Conservation (phyloP, 2,113 vertebrate species). For the Silurus glanis region DNA sequence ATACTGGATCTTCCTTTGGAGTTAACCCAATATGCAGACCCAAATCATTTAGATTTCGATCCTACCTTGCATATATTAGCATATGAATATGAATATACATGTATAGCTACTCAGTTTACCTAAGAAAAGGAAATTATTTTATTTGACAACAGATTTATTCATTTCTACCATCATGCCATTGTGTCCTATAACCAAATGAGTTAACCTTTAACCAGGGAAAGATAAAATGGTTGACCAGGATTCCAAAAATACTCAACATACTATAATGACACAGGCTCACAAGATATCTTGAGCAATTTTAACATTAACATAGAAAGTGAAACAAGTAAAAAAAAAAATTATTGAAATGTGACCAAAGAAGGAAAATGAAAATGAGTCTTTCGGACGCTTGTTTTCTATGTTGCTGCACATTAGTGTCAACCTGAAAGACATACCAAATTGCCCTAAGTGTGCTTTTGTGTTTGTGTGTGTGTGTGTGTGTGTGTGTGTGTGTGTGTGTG, state of each 20-base stretch:
- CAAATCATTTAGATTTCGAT: background rate
- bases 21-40: background rate
- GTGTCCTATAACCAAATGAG: background rate
- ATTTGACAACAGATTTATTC: background rate
- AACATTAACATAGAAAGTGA: background rate
- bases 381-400: background rate
- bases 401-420: background rate
- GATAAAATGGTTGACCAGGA: background rate
- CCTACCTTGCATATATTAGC: background rate
- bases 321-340: background rate
- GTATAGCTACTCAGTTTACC: background rate
- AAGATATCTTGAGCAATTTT: constrained; percentile 34
- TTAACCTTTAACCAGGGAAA: constrained; percentile 11
- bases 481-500: background rate
- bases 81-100: background rate
- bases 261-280: background rate
- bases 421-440: background rate
- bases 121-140: background rate
- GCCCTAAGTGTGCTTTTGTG: background rate
- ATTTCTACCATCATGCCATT: background rate
- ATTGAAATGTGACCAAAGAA: background rate
- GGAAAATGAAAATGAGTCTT: background rate
- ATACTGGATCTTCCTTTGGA: background rate
- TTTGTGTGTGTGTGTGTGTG: background rate
- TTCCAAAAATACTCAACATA: constrained; percentile 3